phyloP scores from a whole-genome alignment of 2,113 vertebrate species.

The Melanerpes aurifrons region DNA sequence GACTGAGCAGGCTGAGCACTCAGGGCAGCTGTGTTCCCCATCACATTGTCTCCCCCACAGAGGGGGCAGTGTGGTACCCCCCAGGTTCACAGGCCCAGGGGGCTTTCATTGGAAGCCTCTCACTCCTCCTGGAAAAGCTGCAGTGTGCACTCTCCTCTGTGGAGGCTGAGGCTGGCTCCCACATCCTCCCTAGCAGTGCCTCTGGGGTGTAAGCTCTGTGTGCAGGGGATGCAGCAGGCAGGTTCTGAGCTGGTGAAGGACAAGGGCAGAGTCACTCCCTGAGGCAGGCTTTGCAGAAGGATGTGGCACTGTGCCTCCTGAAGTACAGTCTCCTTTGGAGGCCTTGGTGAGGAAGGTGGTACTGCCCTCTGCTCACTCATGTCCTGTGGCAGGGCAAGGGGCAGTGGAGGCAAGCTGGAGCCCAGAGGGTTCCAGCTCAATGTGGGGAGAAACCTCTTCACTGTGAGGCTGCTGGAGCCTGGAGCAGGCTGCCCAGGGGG shows the following conservation, averaged over 20 bases:
- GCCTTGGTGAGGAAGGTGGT: neutral
- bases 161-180: neutral
- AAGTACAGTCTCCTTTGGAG: neutral
- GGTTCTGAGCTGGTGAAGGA: neutral
- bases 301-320: neutral
- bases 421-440: no score
- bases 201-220: neutral
- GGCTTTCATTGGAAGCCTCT: slow-evolving; percentile 13
- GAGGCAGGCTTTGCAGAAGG: neutral
- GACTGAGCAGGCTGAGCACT: neutral
- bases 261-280: neutral
- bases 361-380: no score
- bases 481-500: no score
- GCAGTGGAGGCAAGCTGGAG: no score
- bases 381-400: no score
- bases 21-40: neutral
- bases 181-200: neutral
- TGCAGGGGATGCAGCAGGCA: neutral
- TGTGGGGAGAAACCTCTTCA: no score
- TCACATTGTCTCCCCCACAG: neutral
- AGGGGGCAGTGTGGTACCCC: neutral
- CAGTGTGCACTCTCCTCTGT: neutral
- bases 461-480: no score
- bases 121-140: neutral
- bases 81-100: neutral